Conservation (phyloP, 1,140 invertebrate species). For the Philotrypesis tridentata region DNA sequence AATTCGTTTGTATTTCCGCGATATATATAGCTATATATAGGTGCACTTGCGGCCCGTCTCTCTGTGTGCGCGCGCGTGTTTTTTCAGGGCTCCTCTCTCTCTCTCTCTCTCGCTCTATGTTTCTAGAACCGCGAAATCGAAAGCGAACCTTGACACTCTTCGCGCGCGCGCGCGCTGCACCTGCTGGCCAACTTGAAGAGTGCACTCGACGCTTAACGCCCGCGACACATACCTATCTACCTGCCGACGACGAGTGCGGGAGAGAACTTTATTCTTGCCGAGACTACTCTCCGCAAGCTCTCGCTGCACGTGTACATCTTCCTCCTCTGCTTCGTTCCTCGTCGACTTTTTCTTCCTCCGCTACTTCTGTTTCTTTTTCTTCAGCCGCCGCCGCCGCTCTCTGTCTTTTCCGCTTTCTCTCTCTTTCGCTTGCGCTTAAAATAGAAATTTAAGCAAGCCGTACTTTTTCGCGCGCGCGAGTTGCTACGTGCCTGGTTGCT, state of each 20-base stretch:
- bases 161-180: neutral
- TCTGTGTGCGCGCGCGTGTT: neutral
- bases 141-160: constrained; percentile 13
- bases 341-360: no score
- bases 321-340: neutral
- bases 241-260: neutral
- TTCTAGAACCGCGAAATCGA: neutral
- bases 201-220: neutral
- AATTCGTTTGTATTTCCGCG: neutral
- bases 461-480: neutral
- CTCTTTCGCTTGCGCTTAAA: constrained; percentile 17
- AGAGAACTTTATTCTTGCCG: neutral
- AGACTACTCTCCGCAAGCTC: neutral
- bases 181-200: neutral
- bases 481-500: neutral
- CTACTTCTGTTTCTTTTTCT: neutral
- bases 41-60: neutral
- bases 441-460: neutral
- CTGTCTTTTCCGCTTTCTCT: constrained; percentile 1
- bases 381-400: neutral
- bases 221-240: no score
- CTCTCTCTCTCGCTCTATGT: no score
- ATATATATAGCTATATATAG: no score
- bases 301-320: neutral
- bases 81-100: neutral